Base-by-base conservation (phyloP, 1,140 invertebrate species). In the Orius insidiosus region DNA sequence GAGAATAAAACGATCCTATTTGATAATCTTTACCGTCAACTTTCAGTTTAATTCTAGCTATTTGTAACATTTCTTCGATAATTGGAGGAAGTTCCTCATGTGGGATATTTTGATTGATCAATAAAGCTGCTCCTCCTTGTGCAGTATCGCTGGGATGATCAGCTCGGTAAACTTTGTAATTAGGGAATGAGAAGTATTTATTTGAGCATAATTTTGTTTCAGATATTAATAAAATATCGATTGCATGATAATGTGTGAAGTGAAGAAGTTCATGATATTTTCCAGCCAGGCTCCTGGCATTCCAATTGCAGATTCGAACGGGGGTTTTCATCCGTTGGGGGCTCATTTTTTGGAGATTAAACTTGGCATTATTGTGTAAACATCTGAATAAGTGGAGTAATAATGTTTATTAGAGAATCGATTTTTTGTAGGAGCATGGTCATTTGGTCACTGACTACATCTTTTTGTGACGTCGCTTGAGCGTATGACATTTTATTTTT, bases 151-250 rank as follows among this genome's bases (percentile, higher is more conserved):
- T n/a, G n/a, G n/a, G n/a, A n/a, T n/a, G n/a, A n/a, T n/a, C n/a
- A n/a, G n/a, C n/a, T n/a, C n/a, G n/a, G n/a, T n/a, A n/a, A n/a
- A n/a, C n/a, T n/a, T n/a, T n/a, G n/a, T n/a, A n/a, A 41, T 19
- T 6, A 6, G 8, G 36, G 6, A 38, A 6, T 7, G 8, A 14
- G 13, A 38, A 38, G 13, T 8, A 14, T 38, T 14, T 38, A 14
- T 6, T 14, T 5, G 39, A 15, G 24, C 6, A 41, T 14, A 41
- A 11, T 41, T 41, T 41, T 7, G 39, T 15, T 41, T 41, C 39
- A 8, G 39, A 41, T 41, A 19, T 19, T 41, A 41, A 19, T 18
- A 41, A 41, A 5, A 41, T 41, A 19, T 41, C 16, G 4, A 41
- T 41, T 41, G 16, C 7, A 18, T 41, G 39, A 5, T 9, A 6